phyloP scores from a whole-genome alignment of 2,797 vertebrate species.

The Lycodopsis pacificus region DNA sequence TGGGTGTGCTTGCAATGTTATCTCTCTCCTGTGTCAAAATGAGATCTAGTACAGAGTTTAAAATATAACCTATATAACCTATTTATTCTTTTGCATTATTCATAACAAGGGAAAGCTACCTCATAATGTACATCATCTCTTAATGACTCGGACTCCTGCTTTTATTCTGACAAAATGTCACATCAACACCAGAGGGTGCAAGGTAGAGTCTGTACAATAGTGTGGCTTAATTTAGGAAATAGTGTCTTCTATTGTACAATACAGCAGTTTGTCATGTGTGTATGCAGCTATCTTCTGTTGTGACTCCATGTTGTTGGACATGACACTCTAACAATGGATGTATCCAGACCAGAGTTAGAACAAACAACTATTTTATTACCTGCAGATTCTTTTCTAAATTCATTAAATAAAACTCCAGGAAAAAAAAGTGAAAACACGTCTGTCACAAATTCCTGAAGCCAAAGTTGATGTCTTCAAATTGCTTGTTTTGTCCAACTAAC shows the following conservation, averaged over 20 bases:
- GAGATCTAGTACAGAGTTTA: slow-evolving; percentile 5
- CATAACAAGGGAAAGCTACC: background rate
- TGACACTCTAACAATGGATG: background rate
- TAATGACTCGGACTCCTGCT: background rate
- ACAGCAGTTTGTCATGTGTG: background rate
- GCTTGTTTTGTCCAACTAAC: background rate
- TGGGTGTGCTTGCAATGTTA: background rate
- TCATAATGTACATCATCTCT: background rate
- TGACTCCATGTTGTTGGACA: background rate
- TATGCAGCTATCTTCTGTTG: background rate
- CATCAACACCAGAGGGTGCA: slow-evolving; percentile 4
- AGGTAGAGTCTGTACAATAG: background rate
- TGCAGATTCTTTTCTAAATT: background rate
- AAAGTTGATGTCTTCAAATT: background rate
- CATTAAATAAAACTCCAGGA: background rate
- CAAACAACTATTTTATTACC: background rate
- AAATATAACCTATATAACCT: background rate
- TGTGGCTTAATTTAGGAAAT: background rate
- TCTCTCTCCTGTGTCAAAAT: background rate
- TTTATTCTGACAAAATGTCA: background rate
- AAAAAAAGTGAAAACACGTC: background rate
- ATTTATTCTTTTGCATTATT: background rate
- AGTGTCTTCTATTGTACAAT: background rate
- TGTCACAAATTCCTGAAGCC: background rate
- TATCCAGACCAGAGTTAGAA: background rate